phyloP scores from a whole-genome alignment of 2,113 vertebrate genomes.

The Xiphorhynchus elegans region DNA sequence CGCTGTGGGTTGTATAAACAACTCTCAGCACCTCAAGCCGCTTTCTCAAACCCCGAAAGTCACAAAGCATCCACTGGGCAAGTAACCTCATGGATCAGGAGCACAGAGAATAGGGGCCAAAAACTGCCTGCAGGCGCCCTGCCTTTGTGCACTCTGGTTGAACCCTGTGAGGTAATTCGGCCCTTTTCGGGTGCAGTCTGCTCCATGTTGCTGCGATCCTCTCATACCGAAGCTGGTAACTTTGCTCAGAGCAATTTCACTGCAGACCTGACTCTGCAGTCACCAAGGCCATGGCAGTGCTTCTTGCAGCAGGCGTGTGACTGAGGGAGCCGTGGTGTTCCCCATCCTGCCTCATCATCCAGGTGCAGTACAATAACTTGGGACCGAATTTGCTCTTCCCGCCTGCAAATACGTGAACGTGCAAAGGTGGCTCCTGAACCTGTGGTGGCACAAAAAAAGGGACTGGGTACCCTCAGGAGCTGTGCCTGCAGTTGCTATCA shows the following conservation, averaged over 20 bases:
- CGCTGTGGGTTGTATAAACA: neutral
- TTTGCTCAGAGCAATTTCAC: neutral
- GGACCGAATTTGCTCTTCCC: neutral
- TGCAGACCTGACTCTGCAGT: neutral
- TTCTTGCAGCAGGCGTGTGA: fast-evolving
- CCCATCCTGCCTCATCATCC: neutral
- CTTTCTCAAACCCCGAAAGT: neutral
- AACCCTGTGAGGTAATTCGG: slow-evolving; percentile 34
- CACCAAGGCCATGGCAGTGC: neutral
- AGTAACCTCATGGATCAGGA: neutral
- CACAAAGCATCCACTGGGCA: neutral
- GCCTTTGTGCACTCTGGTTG: neutral
- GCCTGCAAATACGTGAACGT: fast-evolving
- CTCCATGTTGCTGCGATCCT: fast-evolving
- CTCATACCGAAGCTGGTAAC: neutral
- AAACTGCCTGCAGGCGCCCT: neutral
- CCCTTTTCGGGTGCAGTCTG: neutral
- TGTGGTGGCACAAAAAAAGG: neutral
- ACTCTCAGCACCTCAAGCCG: neutral
- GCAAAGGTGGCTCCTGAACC: neutral
- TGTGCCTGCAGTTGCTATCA: neutral
- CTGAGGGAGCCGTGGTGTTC: fast-evolving
- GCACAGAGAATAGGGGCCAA: neutral
- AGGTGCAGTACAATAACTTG: neutral
- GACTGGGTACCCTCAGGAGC: neutral